These are phyloP conservation scores for Clarias platycephalus DNA, from an alignment of 2,797 vertebrate species.

Conservation along the genomic window DNA sequence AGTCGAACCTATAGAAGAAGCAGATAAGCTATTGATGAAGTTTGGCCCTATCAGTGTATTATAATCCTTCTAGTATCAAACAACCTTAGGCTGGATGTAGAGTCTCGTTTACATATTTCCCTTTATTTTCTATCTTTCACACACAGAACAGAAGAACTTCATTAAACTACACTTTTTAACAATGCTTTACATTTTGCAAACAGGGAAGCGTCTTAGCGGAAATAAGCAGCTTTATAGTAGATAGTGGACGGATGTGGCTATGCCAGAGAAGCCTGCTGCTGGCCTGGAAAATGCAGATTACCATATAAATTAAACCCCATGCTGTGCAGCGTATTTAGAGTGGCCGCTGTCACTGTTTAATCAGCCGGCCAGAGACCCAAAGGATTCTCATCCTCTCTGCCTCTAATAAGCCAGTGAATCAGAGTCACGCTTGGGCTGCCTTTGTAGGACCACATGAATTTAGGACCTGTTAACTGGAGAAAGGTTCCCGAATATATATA, in stretches of 20 bases:
- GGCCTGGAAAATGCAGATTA: constrained; percentile 61
- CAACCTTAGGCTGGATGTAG: neutral
- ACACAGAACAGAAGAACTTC: neutral
- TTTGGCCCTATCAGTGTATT: neutral
- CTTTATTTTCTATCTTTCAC: neutral
- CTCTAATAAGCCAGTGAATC: constrained; percentile 57
- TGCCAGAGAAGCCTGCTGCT: constrained; percentile 35
- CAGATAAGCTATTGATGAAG: neutral
- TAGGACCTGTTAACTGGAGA: constrained; percentile 49
- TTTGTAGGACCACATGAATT: constrained; percentile 45
- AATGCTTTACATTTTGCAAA: constrained; percentile 32
- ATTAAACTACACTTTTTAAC: neutral
- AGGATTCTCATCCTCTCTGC: constrained; percentile 40
- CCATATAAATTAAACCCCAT: constrained; percentile 66
- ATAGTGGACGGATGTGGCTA: constrained; percentile 29
- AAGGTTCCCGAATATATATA: neutral
- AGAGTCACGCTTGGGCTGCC: constrained; percentile 60
- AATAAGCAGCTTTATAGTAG: constrained; percentile 26
- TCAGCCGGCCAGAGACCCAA: constrained; percentile 48
- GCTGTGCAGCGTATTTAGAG: constrained; percentile 56
- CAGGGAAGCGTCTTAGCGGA: constrained; percentile 19
- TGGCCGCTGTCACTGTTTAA: constrained; percentile 59
- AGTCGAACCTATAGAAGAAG: neutral
- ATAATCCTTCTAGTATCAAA: neutral
- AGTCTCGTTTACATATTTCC: neutral